Base-by-base conservation (phyloP, 2,888 invertebrate genomes). In the Leptarthrus brevirostris region DNA sequence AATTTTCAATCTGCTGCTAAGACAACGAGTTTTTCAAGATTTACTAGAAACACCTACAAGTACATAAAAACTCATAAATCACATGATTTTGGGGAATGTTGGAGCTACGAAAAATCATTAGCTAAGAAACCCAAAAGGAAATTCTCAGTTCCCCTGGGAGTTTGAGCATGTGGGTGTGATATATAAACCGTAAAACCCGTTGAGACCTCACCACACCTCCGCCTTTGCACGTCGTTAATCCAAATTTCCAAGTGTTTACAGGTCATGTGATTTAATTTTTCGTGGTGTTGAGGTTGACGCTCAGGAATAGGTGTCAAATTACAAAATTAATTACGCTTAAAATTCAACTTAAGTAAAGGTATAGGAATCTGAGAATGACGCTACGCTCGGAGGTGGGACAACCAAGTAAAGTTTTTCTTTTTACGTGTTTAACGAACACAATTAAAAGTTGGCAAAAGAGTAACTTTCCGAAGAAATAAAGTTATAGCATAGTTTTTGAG, bases 231-330 rank as follows among this genome's bases (percentile, higher is more conserved):
- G 44, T 47, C 47, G 26, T 66, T 66, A 66, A 66, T 66, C 44
- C 44, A 16, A 26, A 24, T 53, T 53, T 14, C n/a, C 34, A 54
- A 71, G 54, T 71, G 69, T 70, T 70, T 54, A 71, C 70, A 71
- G 70, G 70, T 71, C 70, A 71, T 71, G 53, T 22, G 54, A 71
- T 71, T 71, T 71, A 71, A 71, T 71, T 71, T 54, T 71, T 53
- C 52, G 40, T 24, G 34, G n/a, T 22, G 34, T 10, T 20, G 18
- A 30, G 44, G 44, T 20, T 8, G 3, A 8, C n/a, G 52, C n/a
- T 10, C 40, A 69, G 30, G 22, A 47, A 71, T 71, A 49, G 40
- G 24, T 71, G 54, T 71, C 53, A 54, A 71, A 71, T 71, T 54
- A 40, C 54, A 53, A 54, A 71, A 71, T 71, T 71, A 54, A 71